Percentiles rank a stretch among this genome's conserved stretches.
phyloP scores from a whole-genome alignment of 1,140 invertebrate species.

The Drosophila eugracilis region DNA sequence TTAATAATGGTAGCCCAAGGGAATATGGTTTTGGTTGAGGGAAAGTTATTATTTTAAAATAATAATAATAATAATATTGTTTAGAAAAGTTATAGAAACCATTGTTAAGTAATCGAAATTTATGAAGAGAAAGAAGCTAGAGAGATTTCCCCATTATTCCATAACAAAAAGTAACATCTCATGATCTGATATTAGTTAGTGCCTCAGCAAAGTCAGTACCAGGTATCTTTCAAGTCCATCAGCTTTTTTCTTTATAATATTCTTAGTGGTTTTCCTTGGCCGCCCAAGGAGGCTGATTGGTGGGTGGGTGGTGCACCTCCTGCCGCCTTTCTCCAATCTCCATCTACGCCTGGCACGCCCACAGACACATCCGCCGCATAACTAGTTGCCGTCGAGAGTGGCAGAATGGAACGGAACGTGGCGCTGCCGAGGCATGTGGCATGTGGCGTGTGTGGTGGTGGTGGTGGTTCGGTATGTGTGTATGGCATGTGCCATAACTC shows the following conservation, averaged over 20 bases:
- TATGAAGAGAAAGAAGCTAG: too few species aligned
- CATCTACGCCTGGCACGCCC: conserved; percentile 33
- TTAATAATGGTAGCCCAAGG: too few species aligned
- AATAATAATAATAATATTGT: too few species aligned
- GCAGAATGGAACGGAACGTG: conserved; percentile 52
- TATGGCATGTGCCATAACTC: conserved; percentile 63
- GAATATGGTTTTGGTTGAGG: neutral
- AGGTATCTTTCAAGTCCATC: conserved; percentile 8
- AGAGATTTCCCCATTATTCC: too few species aligned
- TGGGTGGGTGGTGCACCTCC: conserved; percentile 19
- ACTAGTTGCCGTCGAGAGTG: conserved; percentile 67
- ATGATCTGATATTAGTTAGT: too few species aligned
- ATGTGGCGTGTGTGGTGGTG: too few species aligned
- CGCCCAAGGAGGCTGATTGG: conserved; percentile 29
- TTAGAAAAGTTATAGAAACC: too few species aligned
- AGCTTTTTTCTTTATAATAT: neutral
- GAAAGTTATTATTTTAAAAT: too few species aligned
- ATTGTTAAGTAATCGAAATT: too few species aligned
- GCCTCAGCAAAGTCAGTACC: too few species aligned
- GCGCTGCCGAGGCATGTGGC: conserved; percentile 60
- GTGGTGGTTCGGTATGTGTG: too few species aligned
- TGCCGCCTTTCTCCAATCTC: conserved; percentile 8
- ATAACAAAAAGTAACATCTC: too few species aligned
- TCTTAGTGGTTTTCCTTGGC: conserved; percentile 23
- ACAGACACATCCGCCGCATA: conserved; percentile 63